Percentiles rank a stretch among this genome's conserved stretches.
Evolutionary conservation across 2,113 vertebrate genomes (phyloP).

Genomic region (Baryphthengus martii): DNA sequence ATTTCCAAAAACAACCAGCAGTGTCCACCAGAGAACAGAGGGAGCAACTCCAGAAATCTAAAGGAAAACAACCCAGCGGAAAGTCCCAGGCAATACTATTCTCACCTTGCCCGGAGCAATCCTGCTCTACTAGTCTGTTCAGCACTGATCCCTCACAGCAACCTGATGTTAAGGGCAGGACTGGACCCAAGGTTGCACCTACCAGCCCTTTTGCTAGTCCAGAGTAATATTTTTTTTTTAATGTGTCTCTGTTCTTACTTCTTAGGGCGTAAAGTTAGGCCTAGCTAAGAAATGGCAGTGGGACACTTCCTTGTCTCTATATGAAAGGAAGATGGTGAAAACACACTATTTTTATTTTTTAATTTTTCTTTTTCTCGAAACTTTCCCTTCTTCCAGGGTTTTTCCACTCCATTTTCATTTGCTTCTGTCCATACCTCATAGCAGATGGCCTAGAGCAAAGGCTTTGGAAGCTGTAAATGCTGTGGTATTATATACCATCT

Average conservation of each 20-base stretch:
- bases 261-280: not conserved
- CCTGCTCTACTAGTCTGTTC: not conserved
- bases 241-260: not conserved
- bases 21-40: not conserved
- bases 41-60: not conserved
- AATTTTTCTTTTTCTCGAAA: no score
- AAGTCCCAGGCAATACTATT: not conserved
- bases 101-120: not conserved
- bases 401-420: not conserved
- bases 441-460: not conserved
- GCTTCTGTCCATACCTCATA: not conserved
- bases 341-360: not conserved
- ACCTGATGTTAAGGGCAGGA: not conserved
- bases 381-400: not conserved
- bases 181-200: not conserved
- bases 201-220: not conserved
- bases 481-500: not conserved
- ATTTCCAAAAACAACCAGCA: not conserved
- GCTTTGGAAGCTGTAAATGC: not conserved
- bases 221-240: not conserved
- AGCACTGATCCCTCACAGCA: not conserved
- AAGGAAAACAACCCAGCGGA: not conserved
- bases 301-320: not conserved
- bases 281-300: not conserved
- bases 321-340: not conserved